Evolutionary conservation across 2,113 vertebrate species (phyloP).

Genomic region (Zapornia atra): DNA sequence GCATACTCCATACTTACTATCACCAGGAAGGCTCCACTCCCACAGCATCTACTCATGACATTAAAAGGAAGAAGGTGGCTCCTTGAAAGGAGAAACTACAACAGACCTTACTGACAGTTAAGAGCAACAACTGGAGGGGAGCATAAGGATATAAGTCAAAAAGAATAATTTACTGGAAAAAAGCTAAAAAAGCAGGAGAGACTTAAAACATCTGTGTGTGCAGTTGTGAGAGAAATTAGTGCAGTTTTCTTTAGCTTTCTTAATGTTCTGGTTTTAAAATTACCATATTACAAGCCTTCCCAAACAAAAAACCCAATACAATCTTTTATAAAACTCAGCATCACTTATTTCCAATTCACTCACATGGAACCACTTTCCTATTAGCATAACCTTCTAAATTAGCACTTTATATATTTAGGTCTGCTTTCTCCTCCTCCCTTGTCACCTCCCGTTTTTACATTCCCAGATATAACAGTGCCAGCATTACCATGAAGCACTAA

Average conservation of each 20-base stretch:
- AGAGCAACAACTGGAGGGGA: not conserved
- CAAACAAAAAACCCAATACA: not conserved
- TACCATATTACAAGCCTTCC: not conserved
- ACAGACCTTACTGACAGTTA: not conserved
- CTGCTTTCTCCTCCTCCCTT: not conserved
- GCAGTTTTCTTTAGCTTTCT: not conserved
- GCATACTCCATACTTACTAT: not conserved
- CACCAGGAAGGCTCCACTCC: not conserved
- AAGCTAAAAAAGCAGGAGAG: not conserved
- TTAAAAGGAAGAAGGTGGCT: not conserved
- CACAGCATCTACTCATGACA: not conserved
- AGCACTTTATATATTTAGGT: not conserved
- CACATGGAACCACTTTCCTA: not conserved
- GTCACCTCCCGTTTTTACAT: not conserved
- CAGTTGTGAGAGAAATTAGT: not conserved
- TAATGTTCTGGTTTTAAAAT: not conserved
- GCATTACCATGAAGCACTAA: accelerated
- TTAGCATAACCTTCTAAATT: not conserved
- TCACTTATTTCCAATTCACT: not conserved
- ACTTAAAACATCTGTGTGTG: not conserved
- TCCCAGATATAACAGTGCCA: not conserved
- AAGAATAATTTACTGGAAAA: not conserved
- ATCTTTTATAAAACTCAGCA: not conserved
- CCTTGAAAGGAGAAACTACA: not conserved
- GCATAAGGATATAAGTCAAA: not conserved